These are phyloP conservation scores for Urocyon cinereoargenteus DNA, from an alignment of 2,797 vertebrate species.

Conservation along the genomic window DNA sequence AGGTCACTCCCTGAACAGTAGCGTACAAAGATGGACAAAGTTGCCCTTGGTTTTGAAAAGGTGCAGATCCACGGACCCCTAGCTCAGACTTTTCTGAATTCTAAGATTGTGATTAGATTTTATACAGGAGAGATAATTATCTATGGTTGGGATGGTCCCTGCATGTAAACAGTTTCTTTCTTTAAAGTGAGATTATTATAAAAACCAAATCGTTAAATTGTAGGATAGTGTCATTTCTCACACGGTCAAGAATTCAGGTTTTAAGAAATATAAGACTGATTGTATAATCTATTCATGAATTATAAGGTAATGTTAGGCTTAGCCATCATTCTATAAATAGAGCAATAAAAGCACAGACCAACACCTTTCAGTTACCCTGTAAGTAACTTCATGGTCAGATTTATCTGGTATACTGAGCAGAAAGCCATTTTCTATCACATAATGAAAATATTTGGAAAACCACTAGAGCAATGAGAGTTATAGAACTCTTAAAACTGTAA, in stretches of 20 bases:
- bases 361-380: slow-evolving; percentile 86
- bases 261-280: slow-evolving; percentile 10
- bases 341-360: slow-evolving; percentile 90
- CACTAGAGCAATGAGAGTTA: slow-evolving; percentile 83
- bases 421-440: slow-evolving; percentile 88
- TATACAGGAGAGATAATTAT: background rate
- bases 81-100: background rate
- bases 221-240: slow-evolving; percentile 68
- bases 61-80: background rate
- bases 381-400: slow-evolving; percentile 88
- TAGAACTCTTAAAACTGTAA: slow-evolving; percentile 82
- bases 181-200: slow-evolving; percentile 35
- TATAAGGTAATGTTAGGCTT: slow-evolving; percentile 80
- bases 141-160: background rate
- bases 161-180: slow-evolving; percentile 39
- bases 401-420: slow-evolving; percentile 87
- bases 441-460: slow-evolving; percentile 84
- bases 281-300: slow-evolving; percentile 74
- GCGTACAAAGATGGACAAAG: background rate
- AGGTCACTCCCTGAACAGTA: background rate
- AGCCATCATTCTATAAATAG: slow-evolving; percentile 87
- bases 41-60: background rate
- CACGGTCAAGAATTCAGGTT: slow-evolving; percentile 51
- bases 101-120: background rate
- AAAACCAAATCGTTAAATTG: slow-evolving; percentile 55